Percentiles rank a stretch among this genome's conserved stretches.
These are phyloP conservation scores for Pteruthius melanotis DNA, from an alignment of 2,113 vertebrate species.

Conservation along the genomic window DNA sequence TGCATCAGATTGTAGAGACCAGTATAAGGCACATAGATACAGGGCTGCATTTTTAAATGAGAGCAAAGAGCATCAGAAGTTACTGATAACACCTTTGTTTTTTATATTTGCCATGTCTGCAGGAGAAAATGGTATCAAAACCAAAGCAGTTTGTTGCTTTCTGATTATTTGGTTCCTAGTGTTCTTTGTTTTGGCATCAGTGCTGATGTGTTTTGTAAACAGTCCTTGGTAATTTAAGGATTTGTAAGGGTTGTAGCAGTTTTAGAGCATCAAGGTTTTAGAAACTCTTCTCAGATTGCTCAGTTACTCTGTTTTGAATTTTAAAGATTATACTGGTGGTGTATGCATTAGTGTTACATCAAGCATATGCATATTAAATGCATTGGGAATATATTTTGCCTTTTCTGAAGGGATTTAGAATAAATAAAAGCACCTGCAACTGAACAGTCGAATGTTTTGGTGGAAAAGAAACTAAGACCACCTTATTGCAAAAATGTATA, in stretches of 20 bases:
- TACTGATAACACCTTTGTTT: background rate
- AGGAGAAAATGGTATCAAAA: background rate
- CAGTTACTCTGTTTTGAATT: background rate
- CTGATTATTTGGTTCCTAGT: background rate
- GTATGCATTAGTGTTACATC: background rate
- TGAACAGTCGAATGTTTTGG: constrained; percentile 28
- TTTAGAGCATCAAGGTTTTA: background rate
- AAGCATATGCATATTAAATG: background rate
- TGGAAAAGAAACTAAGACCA: constrained; percentile 26
- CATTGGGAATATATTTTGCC: background rate
- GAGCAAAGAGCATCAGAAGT: background rate
- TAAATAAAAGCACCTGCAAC: constrained; percentile 46
- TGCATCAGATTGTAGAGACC: background rate
- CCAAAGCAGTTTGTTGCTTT: background rate
- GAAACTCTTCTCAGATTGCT: background rate
- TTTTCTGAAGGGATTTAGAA: constrained; percentile 46
- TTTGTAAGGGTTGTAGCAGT: background rate
- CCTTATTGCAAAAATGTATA: background rate
- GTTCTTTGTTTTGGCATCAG: background rate
- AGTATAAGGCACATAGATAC: background rate
- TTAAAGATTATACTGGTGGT: background rate
- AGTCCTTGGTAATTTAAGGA: background rate
- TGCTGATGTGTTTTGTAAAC: background rate
- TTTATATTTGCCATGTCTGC: background rate
- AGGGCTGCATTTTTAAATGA: background rate